Evolutionary conservation across 2,797 vertebrate species (phyloP), one percentile per base, ranked within the genome.

Genomic region (Chloroceryle amazona): DNA sequence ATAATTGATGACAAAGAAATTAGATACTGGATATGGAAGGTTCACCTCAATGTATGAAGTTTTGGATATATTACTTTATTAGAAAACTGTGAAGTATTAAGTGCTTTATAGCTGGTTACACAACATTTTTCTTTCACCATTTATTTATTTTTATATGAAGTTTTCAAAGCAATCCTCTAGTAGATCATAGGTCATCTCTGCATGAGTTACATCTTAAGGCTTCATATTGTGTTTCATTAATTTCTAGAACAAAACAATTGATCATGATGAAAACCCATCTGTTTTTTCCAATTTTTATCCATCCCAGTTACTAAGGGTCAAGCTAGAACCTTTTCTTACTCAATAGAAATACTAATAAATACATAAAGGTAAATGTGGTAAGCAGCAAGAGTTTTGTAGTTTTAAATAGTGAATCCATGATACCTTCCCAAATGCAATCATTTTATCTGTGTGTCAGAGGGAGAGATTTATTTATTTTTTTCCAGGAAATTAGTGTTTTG

Each of bases 391-490:
- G 28, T 70, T 82, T 47, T 72, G 49, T 62, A 51, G 6, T 71
- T 73, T 81, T 29, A 58, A 63, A 13, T 6, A 33, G 5, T 72
- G 42, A 92, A 89, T 58, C 35, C 0, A 0, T 39, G 17, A 37
- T 28, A n/a, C 17, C 16, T 91, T 92, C 78, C 10, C 28, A 60
- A 91, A 39, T 31, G 6, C 9, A 65, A 2, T 52, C 3, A 47
- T 9, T 62, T 78, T 28, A 33, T 5, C 28, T 31, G 1, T 33
- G 4, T 62, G 19, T 37, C 41, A n/a, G 20, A 37, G 9, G 8
- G 13, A 0, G 5, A 9, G 14, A 33, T 3, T 49, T 4, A 3
- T 28, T 28, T n/a, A 1, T 51, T 63, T 35, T 20, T 33, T 42
- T 42, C 23, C 5, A 37, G 33, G 11, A 91, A 70, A 71, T 58